Percentiles rank a stretch among this genome's conserved stretches.
phyloP scores from a whole-genome alignment of 1,140 invertebrate species.

The Copidosoma floridanum region DNA sequence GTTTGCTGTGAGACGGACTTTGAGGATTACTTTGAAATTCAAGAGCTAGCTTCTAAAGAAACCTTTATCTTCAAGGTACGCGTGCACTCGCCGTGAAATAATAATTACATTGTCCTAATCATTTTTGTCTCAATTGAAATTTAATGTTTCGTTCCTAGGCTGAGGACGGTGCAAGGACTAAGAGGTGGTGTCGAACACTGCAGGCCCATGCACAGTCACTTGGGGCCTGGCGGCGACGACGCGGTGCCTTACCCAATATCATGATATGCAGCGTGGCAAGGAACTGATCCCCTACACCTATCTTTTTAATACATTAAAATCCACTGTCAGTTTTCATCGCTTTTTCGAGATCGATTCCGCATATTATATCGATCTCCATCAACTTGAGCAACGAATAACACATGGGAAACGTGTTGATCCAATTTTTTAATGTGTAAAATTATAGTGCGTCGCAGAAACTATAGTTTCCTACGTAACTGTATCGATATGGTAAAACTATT shows the following conservation, averaged over 20 bases:
- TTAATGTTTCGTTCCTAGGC: slow-evolving; percentile 67
- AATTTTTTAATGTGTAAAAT: slow-evolving; percentile 17
- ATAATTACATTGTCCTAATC: too few relatives aligned
- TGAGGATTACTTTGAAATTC: slow-evolving; percentile 93
- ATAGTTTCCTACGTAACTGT: slow-evolving; percentile 45
- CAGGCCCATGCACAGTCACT: slow-evolving; percentile 88
- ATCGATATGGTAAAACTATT: slow-evolving; percentile 25
- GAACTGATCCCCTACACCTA: slow-evolving; percentile 29
- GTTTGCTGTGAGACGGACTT: slow-evolving; percentile 83
- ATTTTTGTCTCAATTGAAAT: too few relatives aligned
- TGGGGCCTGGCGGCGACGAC: slow-evolving; percentile 84
- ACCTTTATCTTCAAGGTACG: slow-evolving; percentile 91
- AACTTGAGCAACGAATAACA: slow-evolving; percentile 18
- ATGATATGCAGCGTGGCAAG: slow-evolving; percentile 79
- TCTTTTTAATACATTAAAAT: not conserved
- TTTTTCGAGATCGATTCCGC: slow-evolving; percentile 26
- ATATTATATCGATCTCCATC: slow-evolving; percentile 33
- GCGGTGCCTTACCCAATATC: slow-evolving; percentile 91
- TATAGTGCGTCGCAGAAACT: slow-evolving; percentile 47
- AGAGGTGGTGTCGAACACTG: slow-evolving; percentile 84
- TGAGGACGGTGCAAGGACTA: slow-evolving; percentile 80
- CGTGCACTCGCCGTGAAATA: not conserved
- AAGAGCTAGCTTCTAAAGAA: slow-evolving; percentile 89
- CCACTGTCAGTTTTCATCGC: slow-evolving; percentile 24
- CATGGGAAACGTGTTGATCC: slow-evolving; percentile 4